Evolutionary conservation across 2,797 vertebrate genomes (phyloP), one percentile per base, ranked within the genome.

Genomic region (Okamejei kenojei): DNA sequence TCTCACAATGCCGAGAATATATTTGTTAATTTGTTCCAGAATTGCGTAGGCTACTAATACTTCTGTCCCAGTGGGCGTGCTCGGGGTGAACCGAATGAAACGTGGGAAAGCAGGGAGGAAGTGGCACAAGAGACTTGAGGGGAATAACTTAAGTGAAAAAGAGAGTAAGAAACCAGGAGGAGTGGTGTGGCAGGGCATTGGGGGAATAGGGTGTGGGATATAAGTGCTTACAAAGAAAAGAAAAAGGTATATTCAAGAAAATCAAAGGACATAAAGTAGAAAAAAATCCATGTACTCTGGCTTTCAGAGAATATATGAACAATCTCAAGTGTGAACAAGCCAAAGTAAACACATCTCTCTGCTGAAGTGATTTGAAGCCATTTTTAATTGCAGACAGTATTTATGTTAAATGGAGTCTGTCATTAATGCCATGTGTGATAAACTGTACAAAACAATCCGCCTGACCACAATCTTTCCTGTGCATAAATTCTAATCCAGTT

Each of bases 381-480:
- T 76, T 92, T 38, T 92, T 92, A 76, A 76, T 92, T 73, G 32
- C 71, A 90, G 88, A 90, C 88, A 92, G 23, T 92, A 58, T 92
- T 92, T 92, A 92, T 45, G 65, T 92, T 54, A 92, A 92, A 92
- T 3, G 38, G 71, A 92, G 38, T 76, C 90, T 76, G 71, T 92
- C 73, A 54, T 74, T 92, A 73, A 76, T 76, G n/a, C 68, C 90
- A 58, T 74, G 90, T 76, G 90, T 92, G 71, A 76, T 92, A 92
- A 74, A 91, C 35, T 74, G 21, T 74, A 54, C 29, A 91, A 54
- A 92, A 92, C 68, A 74, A 26, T 19, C 90, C 45, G 71, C 71
- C 65, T 76, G 35, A 92, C 38, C 10, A 54, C 58, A 92, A 58
- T 54, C 68, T 76, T 92, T 26, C 90, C n/a, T 35, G 17, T 76